These are phyloP conservation scores for Therioaphis trifolii DNA, from an alignment of 2,888 invertebrate genomes.

Conservation along the genomic window DNA sequence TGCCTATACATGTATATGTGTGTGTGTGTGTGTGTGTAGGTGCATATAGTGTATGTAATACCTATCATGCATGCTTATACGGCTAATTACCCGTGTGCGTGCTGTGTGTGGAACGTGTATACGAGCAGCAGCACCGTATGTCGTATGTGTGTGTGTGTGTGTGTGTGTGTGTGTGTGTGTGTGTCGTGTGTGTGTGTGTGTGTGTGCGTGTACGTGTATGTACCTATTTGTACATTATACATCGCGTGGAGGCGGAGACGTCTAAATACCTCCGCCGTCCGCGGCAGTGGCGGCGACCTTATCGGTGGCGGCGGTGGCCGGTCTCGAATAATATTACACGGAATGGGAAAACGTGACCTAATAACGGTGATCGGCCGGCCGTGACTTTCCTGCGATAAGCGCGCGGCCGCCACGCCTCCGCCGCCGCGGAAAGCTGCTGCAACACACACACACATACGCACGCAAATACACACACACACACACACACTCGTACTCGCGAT, in stretches of 20 bases:
- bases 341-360: constrained; percentile 59
- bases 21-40: not conserved
- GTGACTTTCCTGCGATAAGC: constrained; percentile 51
- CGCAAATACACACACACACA: not conserved
- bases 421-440: constrained; percentile 11
- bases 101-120: not conserved
- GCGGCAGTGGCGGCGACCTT: constrained; percentile 22
- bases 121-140: not conserved
- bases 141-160: not conserved
- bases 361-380: constrained; percentile 57
- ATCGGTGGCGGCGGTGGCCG: constrained; percentile 27
- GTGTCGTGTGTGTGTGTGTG: not conserved
- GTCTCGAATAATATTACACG: constrained; percentile 37
- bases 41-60: no score
- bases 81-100: not conserved
- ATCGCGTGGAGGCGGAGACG: constrained; percentile 24
- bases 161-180: no score
- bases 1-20: no score
- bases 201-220: no score
- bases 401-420: constrained; percentile 34
- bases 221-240: no score
- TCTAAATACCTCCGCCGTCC: not conserved
- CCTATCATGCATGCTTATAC: not conserved
- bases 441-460: not conserved
- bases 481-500: not conserved